Conservation (phyloP, 2,888 invertebrate species). For the Agonopterix alstromeriana region DNA sequence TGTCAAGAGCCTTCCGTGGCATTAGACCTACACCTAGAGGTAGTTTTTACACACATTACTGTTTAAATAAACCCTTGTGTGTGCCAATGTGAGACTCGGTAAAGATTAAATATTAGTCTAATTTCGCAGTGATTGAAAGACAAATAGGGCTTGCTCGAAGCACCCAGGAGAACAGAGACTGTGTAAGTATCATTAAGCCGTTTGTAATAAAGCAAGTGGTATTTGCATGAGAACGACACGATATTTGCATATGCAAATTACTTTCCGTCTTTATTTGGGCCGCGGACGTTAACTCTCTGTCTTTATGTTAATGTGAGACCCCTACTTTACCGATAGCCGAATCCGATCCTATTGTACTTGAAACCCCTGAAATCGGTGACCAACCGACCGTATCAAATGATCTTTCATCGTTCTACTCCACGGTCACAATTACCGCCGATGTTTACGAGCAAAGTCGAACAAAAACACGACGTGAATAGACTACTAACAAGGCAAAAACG, state of each 20-base stretch:
- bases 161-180: constrained; percentile 43
- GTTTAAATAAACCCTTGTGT: neutral
- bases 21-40: too few species aligned
- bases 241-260: constrained; percentile 74
- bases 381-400: constrained; percentile 22
- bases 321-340: constrained; percentile 10
- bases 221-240: constrained; percentile 68
- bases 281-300: constrained; percentile 54
- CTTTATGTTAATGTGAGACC: constrained; percentile 3
- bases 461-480: constrained; percentile 43
- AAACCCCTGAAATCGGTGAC: constrained; percentile 30
- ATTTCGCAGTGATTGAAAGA: constrained; percentile 31
- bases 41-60: too few species aligned
- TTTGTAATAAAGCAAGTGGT: constrained; percentile 65
- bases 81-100: constrained; percentile 7
- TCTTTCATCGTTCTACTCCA: constrained; percentile 26
- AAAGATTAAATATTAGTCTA: constrained; percentile 26
- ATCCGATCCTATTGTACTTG: constrained; percentile 7
- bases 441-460: constrained; percentile 24
- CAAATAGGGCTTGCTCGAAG: constrained; percentile 35
- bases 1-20: too few species aligned
- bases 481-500: constrained; percentile 47
- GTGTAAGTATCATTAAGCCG: constrained; percentile 64
- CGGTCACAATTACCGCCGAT: constrained; percentile 34
- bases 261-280: constrained; percentile 67